Base-by-base conservation (phyloP, 1,140 invertebrate genomes). In the Lepidurus packardi region DNA sequence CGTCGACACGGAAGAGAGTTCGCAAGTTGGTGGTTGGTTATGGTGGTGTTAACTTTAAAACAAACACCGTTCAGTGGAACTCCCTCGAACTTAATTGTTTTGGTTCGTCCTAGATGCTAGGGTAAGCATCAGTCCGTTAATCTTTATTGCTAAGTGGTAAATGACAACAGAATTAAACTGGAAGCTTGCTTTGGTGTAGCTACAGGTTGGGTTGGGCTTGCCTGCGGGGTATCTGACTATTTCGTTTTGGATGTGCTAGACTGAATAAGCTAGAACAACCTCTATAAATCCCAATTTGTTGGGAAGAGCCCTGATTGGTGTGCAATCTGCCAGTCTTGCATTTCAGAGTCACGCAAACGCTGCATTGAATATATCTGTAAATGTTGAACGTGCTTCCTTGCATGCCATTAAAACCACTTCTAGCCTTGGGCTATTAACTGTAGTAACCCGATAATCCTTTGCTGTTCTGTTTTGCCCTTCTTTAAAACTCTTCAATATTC, bases 41-140 rank as follows among this genome's bases (percentile, higher is more conserved):
- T 65, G 53, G 13, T 65, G 6, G 53, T 65, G 13, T 65, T n/a
- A 65, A 65, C 53, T 16, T 7, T n/a, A 65, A 65, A 65, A 65
- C 53, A 65, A 65, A 21, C 21, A 13, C 53, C n/a, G 53, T 65
- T 65, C 53, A 7, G 16, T 65, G 16, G 53, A 65, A 65, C 53
- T n/a, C 16, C 21, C 21, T 16, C 53, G 21, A 21, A 9, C 13
- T 21, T 16, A 65, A 21, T n/a, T 65, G 5, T 65, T n/a, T 65
- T 65, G 53, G 16, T 21, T 65, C 53, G 53, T n/a, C 53, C 53
- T 65, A 65, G 53, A 65, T 65, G 53, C 53, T 65, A 65, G 53
- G 53, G 53, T 65, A 65, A 65, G 53, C 21, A 13, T 21, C 53
- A 3, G 34, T 34, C 9, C 13, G 53, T n/a, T 65, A 65, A 65